Evolutionary conservation across 2,113 vertebrate genomes (phyloP), one percentile per base, ranked within the genome.

Genomic region (Dinomys branickii): DNA sequence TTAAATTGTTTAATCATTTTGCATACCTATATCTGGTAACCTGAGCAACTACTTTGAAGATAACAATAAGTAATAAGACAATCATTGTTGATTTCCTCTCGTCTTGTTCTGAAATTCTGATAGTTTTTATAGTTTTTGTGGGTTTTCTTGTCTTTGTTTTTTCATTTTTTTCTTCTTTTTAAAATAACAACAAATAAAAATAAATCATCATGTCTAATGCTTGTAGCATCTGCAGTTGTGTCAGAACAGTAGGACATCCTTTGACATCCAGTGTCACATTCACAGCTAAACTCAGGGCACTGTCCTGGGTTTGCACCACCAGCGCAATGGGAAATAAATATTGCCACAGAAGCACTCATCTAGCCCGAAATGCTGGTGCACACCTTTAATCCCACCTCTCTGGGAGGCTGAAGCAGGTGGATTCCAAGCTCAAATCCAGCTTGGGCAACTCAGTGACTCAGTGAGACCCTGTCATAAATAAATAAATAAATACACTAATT

Each of bases 241-340:
- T 97, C 73, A 59, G 38, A 91, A 54, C 20, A 28, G 0, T 6
- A 30, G 63, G 35, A 47, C 13, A 16, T 54, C 47, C 0, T 5
- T 22, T 4, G 54, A 8, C 22, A 52, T 58, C 52, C 85, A 47
- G 30, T 50, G 38, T 85, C 73, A 26, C 5, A 6, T 9, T 11
- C 26, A 73, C 78, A 50, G 13, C 28, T 9, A 54, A 19, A 2
- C 28, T 17, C 13, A 5, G 28, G 0, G 8, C 16, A 7, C 63
- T 17, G 19, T 28, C 52, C 9, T 4, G 59, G 33, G 35, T 71
- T 20, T 16, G 19, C 7, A 38, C 7, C 19, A 3, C 28, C n/a
- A 4, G 16, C 47, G n/a, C 41, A 14, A 0, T 2, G 33, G 22
- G 13, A 65, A 28, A 2, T 1, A 35, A 17, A 22, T 17, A 56